These are phyloP conservation scores for Odontesthes bonariensis DNA, from an alignment of 2,113 vertebrate species.

Conservation along the genomic window DNA sequence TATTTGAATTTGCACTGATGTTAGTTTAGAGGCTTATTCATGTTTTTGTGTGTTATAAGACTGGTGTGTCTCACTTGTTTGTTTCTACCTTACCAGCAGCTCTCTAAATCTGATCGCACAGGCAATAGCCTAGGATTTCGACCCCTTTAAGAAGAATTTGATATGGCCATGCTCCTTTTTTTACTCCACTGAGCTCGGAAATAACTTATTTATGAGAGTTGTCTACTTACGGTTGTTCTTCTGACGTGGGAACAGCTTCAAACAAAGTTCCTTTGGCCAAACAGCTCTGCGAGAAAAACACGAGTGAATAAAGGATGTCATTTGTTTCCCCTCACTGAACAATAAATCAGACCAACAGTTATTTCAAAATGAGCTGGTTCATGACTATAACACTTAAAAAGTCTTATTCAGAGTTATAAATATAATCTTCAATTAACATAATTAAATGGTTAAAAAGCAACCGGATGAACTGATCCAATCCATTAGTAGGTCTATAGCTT, in stretches of 20 bases:
- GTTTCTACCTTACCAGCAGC: constrained; percentile 27
- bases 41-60: too few relatives aligned
- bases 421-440: not conserved
- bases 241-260: constrained; percentile 49
- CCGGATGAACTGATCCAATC: not conserved
- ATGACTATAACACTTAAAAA: too few relatives aligned
- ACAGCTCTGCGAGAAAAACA: constrained; percentile 43
- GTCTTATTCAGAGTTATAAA: too few relatives aligned
- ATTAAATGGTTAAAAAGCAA: not conserved
- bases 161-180: constrained; percentile 45
- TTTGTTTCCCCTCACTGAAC: not conserved
- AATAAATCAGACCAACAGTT: not conserved
- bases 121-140: constrained; percentile 47
- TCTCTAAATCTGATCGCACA: constrained; percentile 39
- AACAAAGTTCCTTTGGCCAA: constrained; percentile 37
- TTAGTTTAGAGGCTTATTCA: not conserved
- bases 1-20: not conserved
- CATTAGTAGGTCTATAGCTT: constrained; percentile 11
- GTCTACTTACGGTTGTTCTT: constrained; percentile 75
- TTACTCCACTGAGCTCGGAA: constrained; percentile 44
- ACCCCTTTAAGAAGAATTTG: constrained; percentile 61
- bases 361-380: too few relatives aligned
- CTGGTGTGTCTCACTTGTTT: constrained; percentile 2
- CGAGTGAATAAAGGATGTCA: not conserved
- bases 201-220: constrained; percentile 68